A percentile compares a stretch with the other conserved stretches of the same genome.
phyloP scores from a whole-genome alignment of 2,797 vertebrate genomes.

The Lagorchestes hirsutus region DNA sequence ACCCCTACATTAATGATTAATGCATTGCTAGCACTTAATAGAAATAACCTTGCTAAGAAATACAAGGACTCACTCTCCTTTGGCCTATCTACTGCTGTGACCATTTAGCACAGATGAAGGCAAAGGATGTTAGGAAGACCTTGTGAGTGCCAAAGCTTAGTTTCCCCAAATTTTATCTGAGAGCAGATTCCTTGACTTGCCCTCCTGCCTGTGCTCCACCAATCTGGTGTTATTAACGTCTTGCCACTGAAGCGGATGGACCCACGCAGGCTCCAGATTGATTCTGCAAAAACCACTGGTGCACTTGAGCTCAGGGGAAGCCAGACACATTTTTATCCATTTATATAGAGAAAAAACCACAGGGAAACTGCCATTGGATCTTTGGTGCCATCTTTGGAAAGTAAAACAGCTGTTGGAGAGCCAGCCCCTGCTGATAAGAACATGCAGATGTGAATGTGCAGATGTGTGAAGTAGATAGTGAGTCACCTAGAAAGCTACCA shows the following conservation, averaged over 20 bases:
- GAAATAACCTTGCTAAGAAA: background rate
- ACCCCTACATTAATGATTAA: background rate
- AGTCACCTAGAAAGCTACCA: background rate
- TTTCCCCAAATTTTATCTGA: conserved; percentile 3
- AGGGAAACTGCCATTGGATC: background rate
- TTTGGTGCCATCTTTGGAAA: conserved; percentile 30
- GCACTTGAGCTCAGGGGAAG: background rate
- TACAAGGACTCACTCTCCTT: background rate
- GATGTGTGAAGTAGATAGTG: background rate
- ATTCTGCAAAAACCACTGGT: background rate
- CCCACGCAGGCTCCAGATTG: background rate
- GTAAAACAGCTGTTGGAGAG: background rate
- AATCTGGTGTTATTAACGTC: background rate
- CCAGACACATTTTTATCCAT: background rate
- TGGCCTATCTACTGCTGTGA: background rate
- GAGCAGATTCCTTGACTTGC: conserved; percentile 3
- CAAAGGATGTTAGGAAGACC: background rate
- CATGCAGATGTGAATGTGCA: background rate
- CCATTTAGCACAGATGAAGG: conserved; percentile 4
- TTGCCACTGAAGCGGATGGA: background rate
- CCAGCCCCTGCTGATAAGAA: background rate
- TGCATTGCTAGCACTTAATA: background rate
- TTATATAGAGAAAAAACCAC: conserved; percentile 32
- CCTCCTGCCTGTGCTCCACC: background rate
- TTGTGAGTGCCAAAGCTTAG: background rate